These are phyloP conservation scores for Hypolimnas misippus DNA, from an alignment of 2,888 invertebrate species.

Conservation along the genomic window DNA sequence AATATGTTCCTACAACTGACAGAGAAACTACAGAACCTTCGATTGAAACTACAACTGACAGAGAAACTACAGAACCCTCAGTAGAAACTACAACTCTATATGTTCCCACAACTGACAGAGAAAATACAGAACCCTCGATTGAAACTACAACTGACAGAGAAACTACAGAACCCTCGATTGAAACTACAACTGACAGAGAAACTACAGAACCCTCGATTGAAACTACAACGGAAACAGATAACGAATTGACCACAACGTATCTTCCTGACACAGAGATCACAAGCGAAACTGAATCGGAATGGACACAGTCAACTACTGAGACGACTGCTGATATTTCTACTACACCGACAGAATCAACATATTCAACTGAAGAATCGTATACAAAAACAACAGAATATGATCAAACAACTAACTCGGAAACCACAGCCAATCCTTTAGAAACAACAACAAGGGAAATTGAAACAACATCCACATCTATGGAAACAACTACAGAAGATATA, in stretches of 20 bases:
- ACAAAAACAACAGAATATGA: constrained; percentile 15
- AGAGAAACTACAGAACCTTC: too few relatives aligned
- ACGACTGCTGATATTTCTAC: constrained; percentile 21
- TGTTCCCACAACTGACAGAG: neutral
- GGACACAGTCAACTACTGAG: constrained; percentile 5
- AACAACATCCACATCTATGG: neutral
- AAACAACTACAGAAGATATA: neutral
- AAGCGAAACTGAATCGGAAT: too few relatives aligned
- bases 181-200: constrained; percentile 11
- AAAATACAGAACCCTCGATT: neutral
- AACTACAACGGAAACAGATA: too few relatives aligned
- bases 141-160: constrained; percentile 3
- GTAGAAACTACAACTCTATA: neutral
- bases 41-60: neutral
- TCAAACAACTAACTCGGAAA: neutral
- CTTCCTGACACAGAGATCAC: too few relatives aligned
- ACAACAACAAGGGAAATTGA: constrained; percentile 13
- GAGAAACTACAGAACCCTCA: constrained; percentile 1
- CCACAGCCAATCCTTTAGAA: neutral
- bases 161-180: neutral
- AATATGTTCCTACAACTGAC: too few relatives aligned
- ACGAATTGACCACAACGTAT: too few relatives aligned
- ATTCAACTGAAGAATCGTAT: constrained; percentile 23
- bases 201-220: neutral
- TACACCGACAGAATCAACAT: constrained; percentile 32